phyloP scores from a whole-genome alignment of 1,140 invertebrate species.

The Lepidotrigona ventralis region DNA sequence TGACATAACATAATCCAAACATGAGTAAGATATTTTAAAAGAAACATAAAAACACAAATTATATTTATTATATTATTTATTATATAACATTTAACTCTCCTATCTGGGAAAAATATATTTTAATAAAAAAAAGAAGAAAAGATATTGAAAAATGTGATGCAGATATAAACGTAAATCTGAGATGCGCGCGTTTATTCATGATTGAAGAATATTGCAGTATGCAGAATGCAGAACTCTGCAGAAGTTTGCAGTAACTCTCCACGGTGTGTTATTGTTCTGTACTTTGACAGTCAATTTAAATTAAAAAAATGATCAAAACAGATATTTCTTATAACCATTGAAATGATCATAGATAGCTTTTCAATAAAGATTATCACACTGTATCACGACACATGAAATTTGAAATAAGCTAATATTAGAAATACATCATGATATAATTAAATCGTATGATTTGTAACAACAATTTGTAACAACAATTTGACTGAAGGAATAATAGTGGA shows the following conservation, averaged over 20 bases:
- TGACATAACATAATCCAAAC: background rate
- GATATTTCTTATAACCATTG: background rate
- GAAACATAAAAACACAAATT: background rate
- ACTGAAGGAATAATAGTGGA: background rate
- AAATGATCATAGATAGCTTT: background rate
- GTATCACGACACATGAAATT: background rate
- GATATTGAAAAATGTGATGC: background rate
- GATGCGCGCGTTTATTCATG: conserved; percentile 35
- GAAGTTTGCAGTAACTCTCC: conserved; percentile 8
- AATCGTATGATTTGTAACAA: background rate
- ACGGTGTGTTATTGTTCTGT: background rate
- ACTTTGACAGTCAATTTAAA: background rate
- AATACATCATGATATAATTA: background rate
- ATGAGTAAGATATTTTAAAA: background rate
- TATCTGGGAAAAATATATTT: background rate
- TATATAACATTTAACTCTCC: background rate
- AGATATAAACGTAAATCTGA: background rate
- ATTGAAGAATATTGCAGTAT: conserved; percentile 11
- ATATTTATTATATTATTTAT: background rate
- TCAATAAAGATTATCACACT: background rate
- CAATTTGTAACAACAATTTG: too few species aligned
- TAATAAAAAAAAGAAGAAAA: background rate
- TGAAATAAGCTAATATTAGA: background rate
- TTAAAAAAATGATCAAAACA: background rate
- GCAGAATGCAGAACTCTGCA: conserved; percentile 13